Percentiles rank a stretch among this genome's conserved stretches.
Evolutionary conservation across 2,113 vertebrate species (phyloP).

Genomic region (Corvus cornix): DNA sequence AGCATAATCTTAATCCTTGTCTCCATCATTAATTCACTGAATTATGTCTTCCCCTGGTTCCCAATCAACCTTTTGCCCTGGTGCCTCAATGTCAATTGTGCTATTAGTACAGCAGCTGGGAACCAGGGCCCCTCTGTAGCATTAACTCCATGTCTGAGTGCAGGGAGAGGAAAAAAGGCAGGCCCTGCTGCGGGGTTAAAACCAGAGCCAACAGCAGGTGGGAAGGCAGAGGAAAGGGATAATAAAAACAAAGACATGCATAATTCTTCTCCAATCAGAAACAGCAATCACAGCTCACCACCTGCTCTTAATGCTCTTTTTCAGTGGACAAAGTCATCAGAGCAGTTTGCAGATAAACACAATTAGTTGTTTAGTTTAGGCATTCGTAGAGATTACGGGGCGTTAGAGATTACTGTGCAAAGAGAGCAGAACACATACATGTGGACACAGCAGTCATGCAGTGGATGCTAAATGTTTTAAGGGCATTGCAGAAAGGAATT

Average conservation of each 20-base stretch:
- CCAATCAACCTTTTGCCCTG: not conserved
- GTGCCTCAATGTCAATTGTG: not conserved
- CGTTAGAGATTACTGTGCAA: not conserved
- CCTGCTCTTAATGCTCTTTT: slow-evolving; percentile 39
- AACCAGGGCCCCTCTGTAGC: not conserved
- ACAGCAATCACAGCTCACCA: slow-evolving; percentile 23
- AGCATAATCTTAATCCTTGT: not conserved
- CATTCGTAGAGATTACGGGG: not conserved
- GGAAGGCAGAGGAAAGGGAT: not conserved
- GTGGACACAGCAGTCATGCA: not conserved
- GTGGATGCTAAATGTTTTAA: not conserved
- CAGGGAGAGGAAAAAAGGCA: not conserved
- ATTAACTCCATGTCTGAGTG: not conserved
- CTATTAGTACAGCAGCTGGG: not conserved
- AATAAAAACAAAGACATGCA: not conserved
- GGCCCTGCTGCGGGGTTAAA: not conserved
- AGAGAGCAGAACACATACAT: not conserved
- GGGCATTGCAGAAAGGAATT: not conserved
- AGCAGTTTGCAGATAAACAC: slow-evolving; percentile 14
- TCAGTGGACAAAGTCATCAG: not conserved
- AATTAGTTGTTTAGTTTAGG: slow-evolving; percentile 7
- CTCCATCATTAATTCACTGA: not conserved
- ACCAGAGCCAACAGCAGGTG: slow-evolving; percentile 11
- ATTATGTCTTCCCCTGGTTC: not conserved
- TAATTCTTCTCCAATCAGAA: slow-evolving; percentile 32